Percentiles rank a stretch among this genome's conserved stretches.
These are phyloP conservation scores for Tichodroma muraria DNA, from an alignment of 2,113 vertebrate species.

Conservation along the genomic window DNA sequence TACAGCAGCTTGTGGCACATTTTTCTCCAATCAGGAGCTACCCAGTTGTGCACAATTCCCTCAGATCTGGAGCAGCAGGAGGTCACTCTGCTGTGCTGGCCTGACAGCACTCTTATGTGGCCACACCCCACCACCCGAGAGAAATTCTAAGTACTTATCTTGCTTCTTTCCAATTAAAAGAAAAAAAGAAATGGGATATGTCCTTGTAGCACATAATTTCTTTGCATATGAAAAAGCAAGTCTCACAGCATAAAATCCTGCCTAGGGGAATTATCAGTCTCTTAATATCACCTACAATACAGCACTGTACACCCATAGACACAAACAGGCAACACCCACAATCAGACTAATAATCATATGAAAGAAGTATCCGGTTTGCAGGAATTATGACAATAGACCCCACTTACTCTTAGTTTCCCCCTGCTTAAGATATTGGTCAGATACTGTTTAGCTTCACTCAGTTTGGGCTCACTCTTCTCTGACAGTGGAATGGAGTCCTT, in stretches of 20 bases:
- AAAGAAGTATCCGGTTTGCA: neutral
- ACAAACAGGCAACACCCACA: neutral
- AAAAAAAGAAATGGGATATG: neutral
- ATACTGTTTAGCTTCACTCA: constrained; percentile 79
- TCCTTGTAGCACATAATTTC: neutral
- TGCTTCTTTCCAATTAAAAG: neutral
- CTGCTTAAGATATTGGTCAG: constrained; percentile 84
- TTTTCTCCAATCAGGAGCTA: neutral
- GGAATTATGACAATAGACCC: neutral
- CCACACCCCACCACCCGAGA: neutral
- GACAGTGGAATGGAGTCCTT: constrained; percentile 77
- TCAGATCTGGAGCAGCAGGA: neutral
- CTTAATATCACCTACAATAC: neutral
- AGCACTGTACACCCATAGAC: neutral
- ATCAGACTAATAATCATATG: neutral
- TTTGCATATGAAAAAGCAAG: neutral
- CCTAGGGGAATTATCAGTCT: neutral
- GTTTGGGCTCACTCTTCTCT: constrained; percentile 80
- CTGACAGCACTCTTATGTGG: neutral
- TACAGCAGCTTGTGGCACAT: neutral
- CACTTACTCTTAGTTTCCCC: constrained; percentile 83
- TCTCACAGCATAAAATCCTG: neutral
- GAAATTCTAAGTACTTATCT: neutral
- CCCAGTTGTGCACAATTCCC: neutral
- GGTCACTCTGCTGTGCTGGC: neutral